Conservation (phyloP, 2,113 vertebrate genomes). For the Morone chrysops region DNA sequence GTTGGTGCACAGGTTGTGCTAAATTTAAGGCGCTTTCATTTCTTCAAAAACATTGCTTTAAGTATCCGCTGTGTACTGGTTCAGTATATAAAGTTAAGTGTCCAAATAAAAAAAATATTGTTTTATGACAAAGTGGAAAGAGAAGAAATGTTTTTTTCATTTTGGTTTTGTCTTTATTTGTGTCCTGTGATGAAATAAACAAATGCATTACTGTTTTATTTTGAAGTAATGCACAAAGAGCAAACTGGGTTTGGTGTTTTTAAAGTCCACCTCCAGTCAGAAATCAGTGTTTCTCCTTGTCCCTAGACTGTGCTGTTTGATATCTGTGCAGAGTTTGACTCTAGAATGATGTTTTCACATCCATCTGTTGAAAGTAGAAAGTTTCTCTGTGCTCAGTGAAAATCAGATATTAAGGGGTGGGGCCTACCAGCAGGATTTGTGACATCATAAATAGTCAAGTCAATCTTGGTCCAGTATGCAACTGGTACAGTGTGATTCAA, state of each 20-base stretch:
- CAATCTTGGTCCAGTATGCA: no score
- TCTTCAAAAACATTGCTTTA: slow-evolving; percentile 57
- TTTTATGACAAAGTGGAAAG: slow-evolving; percentile 72
- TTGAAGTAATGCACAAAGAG: slow-evolving; percentile 54
- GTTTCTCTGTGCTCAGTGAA: no score
- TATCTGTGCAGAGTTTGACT: no score
- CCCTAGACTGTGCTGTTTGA: no score
- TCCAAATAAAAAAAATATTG: slow-evolving; percentile 68
- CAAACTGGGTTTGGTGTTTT: background rate
- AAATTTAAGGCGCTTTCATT: slow-evolving; percentile 56
- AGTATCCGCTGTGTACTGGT: slow-evolving; percentile 60
- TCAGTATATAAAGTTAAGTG: slow-evolving; percentile 44
- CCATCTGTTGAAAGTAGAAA: no score
- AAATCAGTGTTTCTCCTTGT: no score
- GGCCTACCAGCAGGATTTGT: no score
- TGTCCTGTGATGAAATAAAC: slow-evolving; percentile 91
- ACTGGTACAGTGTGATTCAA: no score
- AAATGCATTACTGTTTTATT: slow-evolving; percentile 66
- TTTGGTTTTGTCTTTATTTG: slow-evolving; percentile 82
- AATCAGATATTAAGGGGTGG: no score
- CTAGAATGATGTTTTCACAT: no score
- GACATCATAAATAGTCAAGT: no score
- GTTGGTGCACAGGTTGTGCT: slow-evolving; percentile 50
- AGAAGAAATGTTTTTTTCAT: slow-evolving; percentile 47
- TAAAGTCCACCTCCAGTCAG: no score